Percentiles rank a stretch among this genome's conserved stretches.
Conservation (phyloP, 2,113 vertebrate species). For the Ophthalmolycus amberensis region DNA sequence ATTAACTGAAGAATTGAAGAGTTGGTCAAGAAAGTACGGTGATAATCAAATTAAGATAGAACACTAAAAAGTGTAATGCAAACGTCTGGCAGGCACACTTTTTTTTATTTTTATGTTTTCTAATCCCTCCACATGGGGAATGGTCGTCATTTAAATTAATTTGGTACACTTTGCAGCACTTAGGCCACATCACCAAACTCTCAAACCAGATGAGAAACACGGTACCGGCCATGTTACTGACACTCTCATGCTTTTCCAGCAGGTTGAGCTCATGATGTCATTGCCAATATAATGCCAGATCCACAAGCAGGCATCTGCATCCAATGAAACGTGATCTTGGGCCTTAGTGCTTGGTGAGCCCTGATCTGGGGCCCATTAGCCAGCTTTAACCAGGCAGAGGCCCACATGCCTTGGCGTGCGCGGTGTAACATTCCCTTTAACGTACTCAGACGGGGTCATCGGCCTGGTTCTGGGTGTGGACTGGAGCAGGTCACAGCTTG, state of each 20-base stretch:
- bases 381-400: conserved; percentile 48
- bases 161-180: background rate
- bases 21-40: background rate
- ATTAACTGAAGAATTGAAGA: background rate
- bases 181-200: conserved; percentile 15
- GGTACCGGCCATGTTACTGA: background rate
- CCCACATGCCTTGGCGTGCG: conserved; percentile 36
- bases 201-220: conserved; percentile 41
- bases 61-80: background rate
- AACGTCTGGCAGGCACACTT: background rate
- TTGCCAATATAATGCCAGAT: conserved; percentile 58
- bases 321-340: conserved; percentile 59
- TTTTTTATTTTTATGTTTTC: background rate
- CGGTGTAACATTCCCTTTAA: conserved; percentile 15
- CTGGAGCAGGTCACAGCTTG: conserved; percentile 46
- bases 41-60: background rate
- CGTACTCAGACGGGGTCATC: conserved; percentile 20
- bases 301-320: conserved; percentile 58
- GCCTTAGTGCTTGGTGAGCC: conserved; percentile 26
- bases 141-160: background rate
- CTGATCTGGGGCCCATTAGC: conserved; percentile 73
- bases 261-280: conserved; percentile 69
- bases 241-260: conserved; percentile 17
- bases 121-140: background rate
- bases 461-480: conserved; percentile 46